A percentile compares a stretch with the other conserved stretches of the same genome.
phyloP scores from a whole-genome alignment of 2,113 vertebrate genomes.

The Perca fluviatilis region DNA sequence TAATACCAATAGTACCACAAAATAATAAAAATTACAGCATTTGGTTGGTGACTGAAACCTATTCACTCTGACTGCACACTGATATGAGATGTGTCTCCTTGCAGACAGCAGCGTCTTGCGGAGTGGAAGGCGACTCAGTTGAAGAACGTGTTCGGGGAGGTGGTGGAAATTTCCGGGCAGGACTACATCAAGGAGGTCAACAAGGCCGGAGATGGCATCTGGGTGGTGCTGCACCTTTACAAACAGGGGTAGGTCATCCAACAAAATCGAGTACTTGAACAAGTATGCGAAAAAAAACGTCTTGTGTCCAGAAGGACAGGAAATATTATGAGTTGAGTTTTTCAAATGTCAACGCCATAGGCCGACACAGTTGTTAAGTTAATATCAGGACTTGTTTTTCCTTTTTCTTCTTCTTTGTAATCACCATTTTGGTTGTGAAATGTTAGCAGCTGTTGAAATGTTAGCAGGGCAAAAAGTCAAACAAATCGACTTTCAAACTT shows the following conservation, averaged over 20 bases:
- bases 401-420: no score
- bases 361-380: no score
- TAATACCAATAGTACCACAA: no score
- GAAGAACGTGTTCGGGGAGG: constrained; percentile 91
- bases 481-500: no score
- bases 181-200: constrained; percentile 97
- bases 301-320: background rate
- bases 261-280: accelerated
- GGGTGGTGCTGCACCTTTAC: constrained; percentile 97
- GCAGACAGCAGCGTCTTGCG: constrained; percentile 92
- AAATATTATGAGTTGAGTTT: background rate
- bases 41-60: background rate
- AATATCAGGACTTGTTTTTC: no score
- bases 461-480: no score
- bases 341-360: background rate
- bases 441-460: no score
- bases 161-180: constrained; percentile 94
- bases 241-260: constrained; percentile 91
- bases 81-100: background rate
- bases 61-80: background rate
- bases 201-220: constrained; percentile 91
- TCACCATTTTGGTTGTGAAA: no score
- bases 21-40: no score
- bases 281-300: background rate
- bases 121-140: constrained; percentile 93